Percentiles rank a stretch among this genome's conserved stretches.
These are phyloP conservation scores for Myxocyprinus asiaticus DNA, from an alignment of 2,113 vertebrate genomes.

Conservation along the genomic window DNA sequence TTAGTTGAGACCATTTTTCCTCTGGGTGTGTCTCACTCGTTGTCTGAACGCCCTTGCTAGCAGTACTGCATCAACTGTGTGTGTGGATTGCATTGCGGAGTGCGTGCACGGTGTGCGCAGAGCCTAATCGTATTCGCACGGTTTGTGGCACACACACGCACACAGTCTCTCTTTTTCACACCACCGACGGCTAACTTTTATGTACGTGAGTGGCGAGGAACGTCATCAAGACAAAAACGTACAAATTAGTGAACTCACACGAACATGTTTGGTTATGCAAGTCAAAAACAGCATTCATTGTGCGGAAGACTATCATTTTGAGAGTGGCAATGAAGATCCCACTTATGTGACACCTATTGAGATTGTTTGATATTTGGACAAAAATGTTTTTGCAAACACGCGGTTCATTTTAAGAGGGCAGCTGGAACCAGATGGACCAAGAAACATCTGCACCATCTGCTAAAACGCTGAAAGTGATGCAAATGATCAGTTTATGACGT, in stretches of 20 bases:
- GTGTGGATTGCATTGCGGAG: constrained; percentile 47
- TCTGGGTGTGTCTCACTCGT: constrained; percentile 63
- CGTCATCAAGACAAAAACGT: constrained; percentile 10
- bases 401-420: too few species aligned
- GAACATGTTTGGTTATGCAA: background rate
- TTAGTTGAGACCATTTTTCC: constrained; percentile 62
- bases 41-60: constrained; percentile 54
- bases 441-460: too few species aligned
- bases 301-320: background rate
- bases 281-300: background rate
- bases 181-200: constrained; percentile 15
- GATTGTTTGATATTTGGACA: too few species aligned
- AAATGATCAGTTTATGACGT: too few species aligned
- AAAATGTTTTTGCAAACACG: too few species aligned
- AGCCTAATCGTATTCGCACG: constrained; percentile 42
- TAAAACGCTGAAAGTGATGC: too few species aligned
- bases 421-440: too few species aligned
- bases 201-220: constrained; percentile 2
- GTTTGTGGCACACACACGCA: constrained; percentile 33
- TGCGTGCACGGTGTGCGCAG: constrained; percentile 61
- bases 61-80: constrained; percentile 49
- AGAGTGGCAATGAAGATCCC: background rate
- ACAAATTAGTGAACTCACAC: background rate
- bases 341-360: too few species aligned
- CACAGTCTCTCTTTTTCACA: constrained; percentile 3